Evolutionary conservation across 1,140 invertebrate species (phyloP), one percentile per base, ranked within the genome.

Genomic region (Subanguina moxae): DNA sequence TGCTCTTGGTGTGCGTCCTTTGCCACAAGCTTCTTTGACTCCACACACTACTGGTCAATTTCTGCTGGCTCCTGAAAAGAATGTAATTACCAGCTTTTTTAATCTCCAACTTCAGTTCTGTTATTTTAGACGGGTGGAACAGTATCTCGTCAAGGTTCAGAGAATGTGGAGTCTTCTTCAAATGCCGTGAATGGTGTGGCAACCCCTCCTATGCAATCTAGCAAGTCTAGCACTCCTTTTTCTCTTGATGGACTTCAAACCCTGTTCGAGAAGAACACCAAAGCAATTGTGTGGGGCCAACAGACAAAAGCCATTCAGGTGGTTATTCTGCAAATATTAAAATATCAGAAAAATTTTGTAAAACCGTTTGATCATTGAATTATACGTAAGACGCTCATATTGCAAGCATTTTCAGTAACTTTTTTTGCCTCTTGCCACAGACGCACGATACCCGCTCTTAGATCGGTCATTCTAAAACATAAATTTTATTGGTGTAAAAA

Each of bases 201-300:
- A 21, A 11, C 70, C 8, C 7, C 32, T 27, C 30, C 30, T 17
- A 43, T 46, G 45, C 19, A 61, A 38, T 32, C 62, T 25, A 25
- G 32, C 17, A 21, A 32, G 25, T 25, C 42, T 7, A 19, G 23
- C 8, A 66, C 58, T 9, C 48, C 57, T n/a, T 45, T 58, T 42
- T 42, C 64, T 28, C 58, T 32, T 28, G 58, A 68, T 27, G 48
- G 48, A 52, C 48, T 76, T 17, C 19, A 32, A 32, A 68, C 62
- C 8, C 77, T 94, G 43, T 97, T 97, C 84, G 89, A 87, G 0
- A 88, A 88, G 59, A 87, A 87, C 67, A 97, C 94, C 0, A 92
- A 92, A 84, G 88, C 93, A 9, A 96, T 99, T 77, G 89, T 99
- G 28, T 99, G 94, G 94, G 96, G 96, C 52, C 97, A 98, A 92